Percentiles rank a stretch among this genome's conserved stretches.
These are phyloP conservation scores for Eupithecia abbreviata DNA, from an alignment of 2,888 invertebrate genomes.

Conservation along the genomic window DNA sequence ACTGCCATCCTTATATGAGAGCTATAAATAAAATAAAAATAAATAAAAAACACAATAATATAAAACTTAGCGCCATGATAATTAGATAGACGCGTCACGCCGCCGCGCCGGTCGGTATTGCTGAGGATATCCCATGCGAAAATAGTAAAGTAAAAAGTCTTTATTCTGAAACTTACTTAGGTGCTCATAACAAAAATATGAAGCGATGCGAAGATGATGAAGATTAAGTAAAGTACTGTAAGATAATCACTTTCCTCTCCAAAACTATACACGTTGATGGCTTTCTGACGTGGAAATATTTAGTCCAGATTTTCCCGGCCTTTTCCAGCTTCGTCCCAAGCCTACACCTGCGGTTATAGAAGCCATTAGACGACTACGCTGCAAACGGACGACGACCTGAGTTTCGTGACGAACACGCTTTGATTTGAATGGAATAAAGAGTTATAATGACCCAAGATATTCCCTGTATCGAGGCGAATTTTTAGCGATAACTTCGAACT, in stretches of 20 bases:
- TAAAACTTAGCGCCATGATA: too few species aligned
- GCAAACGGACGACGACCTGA: constrained; percentile 70
- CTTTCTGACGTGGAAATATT: neutral
- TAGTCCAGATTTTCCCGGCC: constrained; percentile 6
- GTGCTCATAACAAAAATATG: too few species aligned
- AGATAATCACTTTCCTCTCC: neutral
- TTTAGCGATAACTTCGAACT: neutral
- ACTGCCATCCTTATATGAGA: too few species aligned
- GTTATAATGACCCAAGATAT: constrained; percentile 1
- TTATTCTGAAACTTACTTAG: too few species aligned
- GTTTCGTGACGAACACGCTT: constrained; percentile 48
- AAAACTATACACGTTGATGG: neutral
- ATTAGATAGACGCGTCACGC: too few species aligned
- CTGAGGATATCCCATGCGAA: too few species aligned
- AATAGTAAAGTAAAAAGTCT: too few species aligned
- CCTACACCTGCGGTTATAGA: constrained; percentile 59
- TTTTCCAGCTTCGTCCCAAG: neutral
- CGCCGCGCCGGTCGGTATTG: too few species aligned
- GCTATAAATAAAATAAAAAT: too few species aligned
- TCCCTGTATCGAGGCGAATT: constrained; percentile 6
- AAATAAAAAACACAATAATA: too few species aligned
- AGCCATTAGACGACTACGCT: constrained; percentile 61
- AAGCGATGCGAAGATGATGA: too few species aligned
- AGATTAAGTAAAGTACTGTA: too few species aligned
- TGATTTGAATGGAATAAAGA: constrained; percentile 37